Conservation (phyloP, 2,888 invertebrate genomes). For the Philaethria dido region DNA sequence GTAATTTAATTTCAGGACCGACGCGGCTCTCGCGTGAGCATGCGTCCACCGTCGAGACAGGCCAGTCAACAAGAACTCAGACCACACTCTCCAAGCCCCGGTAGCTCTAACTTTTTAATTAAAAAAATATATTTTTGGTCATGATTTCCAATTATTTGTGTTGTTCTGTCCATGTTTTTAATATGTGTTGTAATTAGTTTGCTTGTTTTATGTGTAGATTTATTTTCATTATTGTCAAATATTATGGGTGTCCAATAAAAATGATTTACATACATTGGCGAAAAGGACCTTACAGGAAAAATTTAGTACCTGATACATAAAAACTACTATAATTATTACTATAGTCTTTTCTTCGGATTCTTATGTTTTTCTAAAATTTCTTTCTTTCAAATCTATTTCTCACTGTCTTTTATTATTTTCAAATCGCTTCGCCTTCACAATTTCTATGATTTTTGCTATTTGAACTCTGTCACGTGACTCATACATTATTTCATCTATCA, state of each 20-base stretch:
- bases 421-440: constrained; percentile 35
- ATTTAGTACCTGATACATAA: constrained; percentile 1
- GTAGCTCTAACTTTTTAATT: constrained; percentile 57
- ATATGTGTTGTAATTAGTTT: constrained; percentile 23
- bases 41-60: constrained; percentile 91
- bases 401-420: constrained; percentile 21
- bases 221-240: not conserved
- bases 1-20: constrained; percentile 83
- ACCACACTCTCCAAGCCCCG: constrained; percentile 90
- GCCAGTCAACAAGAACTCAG: constrained; percentile 93
- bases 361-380: not conserved
- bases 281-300: not conserved
- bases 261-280: not conserved
- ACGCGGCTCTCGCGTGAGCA: constrained; percentile 91
- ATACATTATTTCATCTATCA: constrained; percentile 76
- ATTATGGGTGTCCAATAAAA: constrained; percentile 1
- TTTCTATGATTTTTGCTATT: constrained; percentile 44
- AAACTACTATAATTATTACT: not conserved
- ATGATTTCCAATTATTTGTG: not conserved
- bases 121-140: not conserved
- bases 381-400: not conserved
- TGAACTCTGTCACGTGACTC: constrained; percentile 53
- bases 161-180: constrained; percentile 2
- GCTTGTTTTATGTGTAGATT: constrained; percentile 20
- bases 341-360: not conserved